phyloP scores from a whole-genome alignment of 2,113 vertebrate species.

The Sminthopsis crassicaudata region DNA sequence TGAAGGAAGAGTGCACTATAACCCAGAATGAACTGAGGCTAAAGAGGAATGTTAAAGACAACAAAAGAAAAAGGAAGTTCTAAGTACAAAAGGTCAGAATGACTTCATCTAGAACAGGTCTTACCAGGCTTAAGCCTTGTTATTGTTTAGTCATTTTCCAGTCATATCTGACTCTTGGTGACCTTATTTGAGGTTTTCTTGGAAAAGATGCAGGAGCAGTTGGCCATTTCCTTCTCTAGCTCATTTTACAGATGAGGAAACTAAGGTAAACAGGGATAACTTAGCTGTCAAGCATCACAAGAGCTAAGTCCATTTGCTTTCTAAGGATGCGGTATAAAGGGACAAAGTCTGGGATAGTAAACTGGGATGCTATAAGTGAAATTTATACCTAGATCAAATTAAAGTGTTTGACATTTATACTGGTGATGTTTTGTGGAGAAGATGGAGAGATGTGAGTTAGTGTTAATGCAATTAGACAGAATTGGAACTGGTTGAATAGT shows the following conservation, averaged over 20 bases:
- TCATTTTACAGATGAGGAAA: background rate
- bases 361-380: background rate
- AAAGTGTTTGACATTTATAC: background rate
- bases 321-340: background rate
- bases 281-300: background rate
- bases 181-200: background rate
- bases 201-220: background rate
- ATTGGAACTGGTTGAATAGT: background rate
- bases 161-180: background rate
- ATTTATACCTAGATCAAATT: background rate
- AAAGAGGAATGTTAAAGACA: background rate
- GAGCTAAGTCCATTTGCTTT: background rate
- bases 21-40: background rate
- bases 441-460: background rate
- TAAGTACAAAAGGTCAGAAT: background rate
- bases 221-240: background rate
- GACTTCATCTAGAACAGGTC: background rate
- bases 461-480: background rate
- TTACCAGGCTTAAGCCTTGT: background rate
- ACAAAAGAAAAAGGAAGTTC: background rate
- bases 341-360: background rate
- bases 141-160: background rate
- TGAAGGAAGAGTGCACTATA: background rate
- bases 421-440: background rate
- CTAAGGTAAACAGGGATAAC: background rate